Evolutionary conservation across 2,113 vertebrate species (phyloP).

Genomic region (Phoxinus phoxinus): DNA sequence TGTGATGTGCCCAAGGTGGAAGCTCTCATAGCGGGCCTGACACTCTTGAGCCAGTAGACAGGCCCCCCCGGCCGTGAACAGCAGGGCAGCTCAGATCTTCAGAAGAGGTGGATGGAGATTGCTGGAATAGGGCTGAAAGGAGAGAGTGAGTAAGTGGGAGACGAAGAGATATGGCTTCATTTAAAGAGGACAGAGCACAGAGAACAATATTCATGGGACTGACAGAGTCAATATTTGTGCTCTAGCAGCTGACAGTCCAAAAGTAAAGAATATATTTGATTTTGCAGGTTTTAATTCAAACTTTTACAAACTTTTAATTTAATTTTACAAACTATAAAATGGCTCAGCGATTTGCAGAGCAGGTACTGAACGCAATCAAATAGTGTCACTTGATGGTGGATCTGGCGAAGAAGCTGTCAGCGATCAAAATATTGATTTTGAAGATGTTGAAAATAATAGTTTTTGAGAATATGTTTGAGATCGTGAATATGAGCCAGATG

Average conservation of each 20-base stretch:
- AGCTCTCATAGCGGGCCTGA: slow-evolving; percentile 25
- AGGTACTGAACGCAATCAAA: too few species aligned
- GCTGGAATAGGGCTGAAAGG: neutral
- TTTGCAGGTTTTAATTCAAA: neutral
- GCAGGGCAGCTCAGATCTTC: slow-evolving; percentile 33
- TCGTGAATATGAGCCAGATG: too few species aligned
- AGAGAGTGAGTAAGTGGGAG: neutral
- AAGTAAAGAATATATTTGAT: neutral
- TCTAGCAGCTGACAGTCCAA: neutral
- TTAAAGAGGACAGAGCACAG: neutral
- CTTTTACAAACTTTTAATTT: too few species aligned
- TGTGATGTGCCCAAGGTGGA: slow-evolving; percentile 31
- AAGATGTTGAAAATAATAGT: too few species aligned
- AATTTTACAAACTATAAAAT: too few species aligned
- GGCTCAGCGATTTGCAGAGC: too few species aligned
- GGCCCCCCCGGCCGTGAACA: slow-evolving; percentile 31
- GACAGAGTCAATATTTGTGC: neutral
- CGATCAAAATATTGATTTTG: too few species aligned
- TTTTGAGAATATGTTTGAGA: too few species aligned
- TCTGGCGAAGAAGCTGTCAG: too few species aligned
- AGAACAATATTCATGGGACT: neutral
- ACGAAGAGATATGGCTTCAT: neutral
- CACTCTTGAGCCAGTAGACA: slow-evolving; percentile 22
- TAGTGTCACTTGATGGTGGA: too few species aligned
- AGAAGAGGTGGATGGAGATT: neutral